A percentile compares a stretch with the other conserved stretches of the same genome.
These are phyloP conservation scores for Drosophila sp. DNA, from an alignment of 1,140 invertebrate genomes.

Conservation along the genomic window DNA sequence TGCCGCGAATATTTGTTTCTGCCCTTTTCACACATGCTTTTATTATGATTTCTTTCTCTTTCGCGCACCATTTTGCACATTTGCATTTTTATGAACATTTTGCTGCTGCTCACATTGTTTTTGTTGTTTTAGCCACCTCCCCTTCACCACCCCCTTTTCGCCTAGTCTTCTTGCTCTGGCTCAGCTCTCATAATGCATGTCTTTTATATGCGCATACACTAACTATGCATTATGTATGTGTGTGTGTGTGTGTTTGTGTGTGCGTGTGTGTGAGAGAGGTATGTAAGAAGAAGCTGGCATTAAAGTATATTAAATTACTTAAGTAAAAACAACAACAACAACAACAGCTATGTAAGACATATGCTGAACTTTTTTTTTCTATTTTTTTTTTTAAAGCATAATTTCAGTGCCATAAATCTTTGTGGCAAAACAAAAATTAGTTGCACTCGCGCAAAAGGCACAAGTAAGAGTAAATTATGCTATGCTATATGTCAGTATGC, in stretches of 20 bases:
- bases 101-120: slow-evolving; percentile 38
- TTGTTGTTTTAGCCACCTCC: slow-evolving; percentile 5
- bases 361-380: slow-evolving; percentile 53
- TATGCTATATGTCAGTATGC: slow-evolving; percentile 72
- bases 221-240: slow-evolving; percentile 66
- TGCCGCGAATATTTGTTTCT: slow-evolving; percentile 36
- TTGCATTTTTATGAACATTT: slow-evolving; percentile 81
- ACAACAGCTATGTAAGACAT: slow-evolving; percentile 41
- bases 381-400: slow-evolving; percentile 62
- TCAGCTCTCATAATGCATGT: slow-evolving; percentile 62
- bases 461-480: slow-evolving; percentile 77
- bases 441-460: slow-evolving; percentile 67
- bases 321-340: slow-evolving; percentile 48
- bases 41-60: slow-evolving; percentile 62
- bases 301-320: slow-evolving; percentile 80
- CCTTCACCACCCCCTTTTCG: slow-evolving; percentile 9
- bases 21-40: slow-evolving; percentile 46
- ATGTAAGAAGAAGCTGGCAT: slow-evolving; percentile 45
- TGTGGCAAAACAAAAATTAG: slow-evolving; percentile 79
- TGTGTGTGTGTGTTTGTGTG: slow-evolving; percentile 24
- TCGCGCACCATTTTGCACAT: slow-evolving; percentile 66
- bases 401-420: slow-evolving; percentile 74
- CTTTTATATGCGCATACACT: slow-evolving; percentile 79
- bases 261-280: slow-evolving; percentile 2
- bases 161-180: slow-evolving; percentile 35